Evolutionary conservation across 1,140 invertebrate species (phyloP).

Genomic region (Triops cancriformis): DNA sequence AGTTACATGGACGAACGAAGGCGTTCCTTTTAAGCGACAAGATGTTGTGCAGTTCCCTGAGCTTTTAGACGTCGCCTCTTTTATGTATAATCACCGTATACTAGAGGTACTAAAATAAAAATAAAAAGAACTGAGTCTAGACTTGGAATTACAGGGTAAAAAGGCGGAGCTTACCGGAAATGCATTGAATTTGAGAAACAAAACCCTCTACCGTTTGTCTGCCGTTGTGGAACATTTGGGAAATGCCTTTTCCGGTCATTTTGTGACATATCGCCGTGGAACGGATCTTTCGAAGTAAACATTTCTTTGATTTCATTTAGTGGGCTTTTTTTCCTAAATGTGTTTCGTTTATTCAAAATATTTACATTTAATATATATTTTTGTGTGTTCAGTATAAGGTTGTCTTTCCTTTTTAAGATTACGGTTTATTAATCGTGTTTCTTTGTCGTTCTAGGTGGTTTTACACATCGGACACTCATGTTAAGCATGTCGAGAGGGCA

Average conservation of each 20-base stretch:
- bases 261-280: conserved; percentile 78
- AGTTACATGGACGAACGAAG: conserved; percentile 68
- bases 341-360: no score
- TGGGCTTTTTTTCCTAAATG: background rate
- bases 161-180: conserved; percentile 37
- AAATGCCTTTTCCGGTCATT: conserved; percentile 76
- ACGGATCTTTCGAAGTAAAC: conserved; percentile 35
- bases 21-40: conserved; percentile 64
- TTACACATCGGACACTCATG: conserved; percentile 42
- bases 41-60: conserved; percentile 82
- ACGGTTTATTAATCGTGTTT: background rate
- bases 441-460: conserved; percentile 38
- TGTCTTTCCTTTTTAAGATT: no score
- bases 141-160: conserved; percentile 31
- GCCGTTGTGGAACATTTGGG: conserved; percentile 85
- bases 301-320: conserved; percentile 25
- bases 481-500: conserved; percentile 36
- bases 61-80: conserved; percentile 59
- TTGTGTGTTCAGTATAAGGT: no score
- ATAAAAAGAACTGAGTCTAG: conserved; percentile 34
- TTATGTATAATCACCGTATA: conserved; percentile 54
- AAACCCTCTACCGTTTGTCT: conserved; percentile 57
- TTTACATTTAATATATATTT: no score
- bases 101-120: conserved; percentile 37
- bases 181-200: conserved; percentile 38